phyloP scores from a whole-genome alignment of 2,797 vertebrate genomes.

The Enteromius thamalakanensis region DNA sequence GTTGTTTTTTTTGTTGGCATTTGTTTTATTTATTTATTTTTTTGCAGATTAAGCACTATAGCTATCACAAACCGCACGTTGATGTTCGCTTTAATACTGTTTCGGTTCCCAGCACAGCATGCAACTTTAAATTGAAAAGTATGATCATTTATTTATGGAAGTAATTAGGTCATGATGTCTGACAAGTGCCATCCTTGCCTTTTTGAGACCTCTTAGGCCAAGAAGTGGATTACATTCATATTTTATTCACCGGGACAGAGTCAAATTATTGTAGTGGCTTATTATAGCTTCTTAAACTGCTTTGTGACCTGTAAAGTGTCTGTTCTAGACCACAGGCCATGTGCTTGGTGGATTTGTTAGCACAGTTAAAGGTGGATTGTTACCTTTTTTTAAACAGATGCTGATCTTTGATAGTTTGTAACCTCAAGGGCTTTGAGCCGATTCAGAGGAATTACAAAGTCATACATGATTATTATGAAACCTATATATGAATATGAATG shows the following conservation, averaged over 20 bases:
- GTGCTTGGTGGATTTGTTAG: constrained; percentile 24
- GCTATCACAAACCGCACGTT: constrained; percentile 75
- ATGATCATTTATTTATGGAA: constrained; percentile 88
- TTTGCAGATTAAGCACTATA: constrained; percentile 4
- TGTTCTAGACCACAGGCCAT: constrained; percentile 4
- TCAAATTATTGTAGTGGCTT: constrained; percentile 54
- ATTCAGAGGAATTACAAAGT: background rate
- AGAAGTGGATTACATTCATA: constrained; percentile 78
- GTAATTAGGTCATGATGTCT: constrained; percentile 85
- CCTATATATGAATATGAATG: constrained; percentile 14
- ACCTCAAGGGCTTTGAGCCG: background rate
- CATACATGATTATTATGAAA: background rate
- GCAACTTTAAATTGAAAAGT: constrained; percentile 84
- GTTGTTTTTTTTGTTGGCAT: background rate
- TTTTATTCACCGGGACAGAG: constrained; percentile 83
- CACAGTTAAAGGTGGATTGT: constrained; percentile 30
- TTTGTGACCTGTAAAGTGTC: constrained; percentile 30
- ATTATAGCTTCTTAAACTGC: constrained; percentile 56
- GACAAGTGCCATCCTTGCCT: constrained; percentile 83
- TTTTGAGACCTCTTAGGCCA: constrained; percentile 78
- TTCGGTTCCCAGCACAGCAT: constrained; percentile 82
- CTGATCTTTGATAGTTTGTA: background rate
- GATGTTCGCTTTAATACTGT: constrained; percentile 83
- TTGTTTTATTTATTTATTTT: background rate
- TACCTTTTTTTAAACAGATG: constrained; percentile 5